Conservation (phyloP, 2,888 invertebrate genomes). For the Girardia tigrina region DNA sequence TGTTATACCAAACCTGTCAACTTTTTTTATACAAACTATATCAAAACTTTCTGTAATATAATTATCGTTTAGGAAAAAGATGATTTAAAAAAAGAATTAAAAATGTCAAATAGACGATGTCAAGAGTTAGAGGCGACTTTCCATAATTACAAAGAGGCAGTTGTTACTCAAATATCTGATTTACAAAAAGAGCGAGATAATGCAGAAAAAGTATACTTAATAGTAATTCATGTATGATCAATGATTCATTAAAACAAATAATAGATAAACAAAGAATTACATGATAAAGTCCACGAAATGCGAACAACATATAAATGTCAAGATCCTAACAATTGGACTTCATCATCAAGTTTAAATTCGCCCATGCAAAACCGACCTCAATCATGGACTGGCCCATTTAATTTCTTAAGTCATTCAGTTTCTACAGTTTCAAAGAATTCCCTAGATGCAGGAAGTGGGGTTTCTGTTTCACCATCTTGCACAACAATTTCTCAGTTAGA, state of each 20-base stretch:
- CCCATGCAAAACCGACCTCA: not conserved
- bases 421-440: not conserved
- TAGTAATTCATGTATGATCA: not conserved
- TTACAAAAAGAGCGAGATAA: not conserved
- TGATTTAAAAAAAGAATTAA: not conserved
- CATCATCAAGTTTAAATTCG: not conserved
- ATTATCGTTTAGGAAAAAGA: too few relatives aligned
- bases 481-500: constrained; percentile 3
- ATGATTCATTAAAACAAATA: not conserved
- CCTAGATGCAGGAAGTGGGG: not conserved
- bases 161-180: not conserved
- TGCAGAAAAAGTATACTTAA: not conserved
- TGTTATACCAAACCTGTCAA: too few relatives aligned
- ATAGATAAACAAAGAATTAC: constrained; percentile 18
- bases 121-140: not conserved
- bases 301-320: not conserved
- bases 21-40: too few relatives aligned
- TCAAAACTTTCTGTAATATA: too few relatives aligned
- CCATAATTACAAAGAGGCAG: not conserved
- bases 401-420: not conserved
- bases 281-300: not conserved
- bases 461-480: not conserved
- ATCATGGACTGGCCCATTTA: not conserved
- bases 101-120: constrained; percentile 10
- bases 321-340: constrained; percentile 8